Conservation (phyloP, 2,113 vertebrate genomes). For the Calidris pugnax region DNA sequence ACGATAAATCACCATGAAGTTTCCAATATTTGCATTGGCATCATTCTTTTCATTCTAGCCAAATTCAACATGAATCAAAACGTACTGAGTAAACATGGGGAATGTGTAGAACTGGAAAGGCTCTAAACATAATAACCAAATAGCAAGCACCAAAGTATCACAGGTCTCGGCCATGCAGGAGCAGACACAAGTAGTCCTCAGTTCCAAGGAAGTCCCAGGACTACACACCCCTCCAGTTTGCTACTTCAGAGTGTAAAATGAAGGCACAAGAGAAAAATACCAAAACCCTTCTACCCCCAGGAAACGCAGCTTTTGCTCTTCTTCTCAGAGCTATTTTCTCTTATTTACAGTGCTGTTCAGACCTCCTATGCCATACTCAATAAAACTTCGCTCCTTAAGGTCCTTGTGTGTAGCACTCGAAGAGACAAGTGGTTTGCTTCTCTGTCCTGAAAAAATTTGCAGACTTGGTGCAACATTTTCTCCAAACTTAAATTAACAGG, state of each 20-base stretch:
- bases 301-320: neutral
- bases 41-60: neutral
- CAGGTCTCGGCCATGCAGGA: neutral
- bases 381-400: neutral
- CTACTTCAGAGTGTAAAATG: neutral
- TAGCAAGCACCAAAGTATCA: neutral
- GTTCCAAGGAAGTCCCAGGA: neutral
- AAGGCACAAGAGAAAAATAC: neutral
- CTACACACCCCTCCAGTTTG: neutral
- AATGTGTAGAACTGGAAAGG: neutral
- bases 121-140: neutral
- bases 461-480: neutral
- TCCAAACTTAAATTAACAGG: neutral
- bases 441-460: neutral
- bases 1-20: neutral
- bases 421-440: neutral
- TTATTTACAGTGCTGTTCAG: neutral
- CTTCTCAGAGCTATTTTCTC: neutral
- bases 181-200: neutral
- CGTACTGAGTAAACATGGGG: neutral
- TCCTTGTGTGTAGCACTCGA: neutral
- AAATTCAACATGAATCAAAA: neutral
- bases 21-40: neutral
- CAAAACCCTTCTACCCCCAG: neutral
- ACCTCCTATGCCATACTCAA: neutral